These are phyloP conservation scores for Andrena minutula DNA, from an alignment of 2,888 invertebrate species.

Conservation along the genomic window DNA sequence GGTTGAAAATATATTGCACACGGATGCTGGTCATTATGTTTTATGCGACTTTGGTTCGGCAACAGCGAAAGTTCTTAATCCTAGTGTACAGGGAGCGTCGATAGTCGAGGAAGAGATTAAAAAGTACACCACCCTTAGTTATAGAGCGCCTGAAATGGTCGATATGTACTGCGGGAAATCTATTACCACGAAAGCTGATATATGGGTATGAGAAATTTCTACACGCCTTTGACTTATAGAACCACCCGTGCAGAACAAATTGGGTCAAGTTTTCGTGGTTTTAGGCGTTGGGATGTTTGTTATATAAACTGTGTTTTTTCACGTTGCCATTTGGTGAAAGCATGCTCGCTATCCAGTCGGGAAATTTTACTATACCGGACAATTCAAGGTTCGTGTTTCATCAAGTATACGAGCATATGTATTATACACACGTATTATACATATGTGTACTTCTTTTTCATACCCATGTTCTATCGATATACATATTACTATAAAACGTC, in stretches of 20 bases:
- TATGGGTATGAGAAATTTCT: constrained; percentile 88
- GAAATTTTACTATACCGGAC: constrained; percentile 94
- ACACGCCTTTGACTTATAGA: constrained; percentile 2
- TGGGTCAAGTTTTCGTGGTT: constrained; percentile 67
- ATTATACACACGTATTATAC: too few species aligned
- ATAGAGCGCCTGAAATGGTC: constrained; percentile 97
- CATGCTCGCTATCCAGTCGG: constrained; percentile 96
- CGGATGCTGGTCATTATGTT: constrained; percentile 92
- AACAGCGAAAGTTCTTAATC: constrained; percentile 92
- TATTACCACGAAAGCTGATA: constrained; percentile 95
- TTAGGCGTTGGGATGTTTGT: constrained; percentile 94
- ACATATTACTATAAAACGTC: constrained; percentile 11
- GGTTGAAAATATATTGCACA: constrained; percentile 95
- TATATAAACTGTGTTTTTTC: constrained; percentile 96
- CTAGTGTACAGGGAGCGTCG: constrained; percentile 88
- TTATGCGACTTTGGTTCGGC: constrained; percentile 98
- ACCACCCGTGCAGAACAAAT: not conserved
- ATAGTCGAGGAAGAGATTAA: constrained; percentile 94
- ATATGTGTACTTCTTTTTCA: not conserved
- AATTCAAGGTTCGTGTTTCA: constrained; percentile 87
- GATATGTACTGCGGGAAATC: constrained; percentile 94
- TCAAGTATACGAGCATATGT: not conserved
- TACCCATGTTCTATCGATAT: not conserved
- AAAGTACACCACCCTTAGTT: constrained; percentile 95
- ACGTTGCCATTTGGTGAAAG: constrained; percentile 96